Evolutionary conservation across 2,797 vertebrate species (phyloP), one percentile per base, ranked within the genome.

Genomic region (Gymnothorax reevesii): DNA sequence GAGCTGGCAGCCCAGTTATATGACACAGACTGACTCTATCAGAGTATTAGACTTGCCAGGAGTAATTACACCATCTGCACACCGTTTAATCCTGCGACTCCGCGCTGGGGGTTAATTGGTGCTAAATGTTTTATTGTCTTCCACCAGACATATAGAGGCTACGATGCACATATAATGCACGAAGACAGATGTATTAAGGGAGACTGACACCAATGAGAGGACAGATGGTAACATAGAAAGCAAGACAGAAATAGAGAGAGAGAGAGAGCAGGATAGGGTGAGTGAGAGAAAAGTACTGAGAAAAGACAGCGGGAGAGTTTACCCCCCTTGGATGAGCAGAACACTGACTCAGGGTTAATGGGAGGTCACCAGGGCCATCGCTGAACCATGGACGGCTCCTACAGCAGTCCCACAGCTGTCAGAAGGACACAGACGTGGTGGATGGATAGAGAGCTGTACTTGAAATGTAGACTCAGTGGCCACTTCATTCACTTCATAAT

Each of bases 171-270:
- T 66, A 66, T 66, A 25, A 8, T 42, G 33, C 33, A 66, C n/a
- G n/a, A 66, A 66, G 15, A 4, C 1, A 15, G 5, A 66, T 66
- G n/a, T n/a, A 84, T 88, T 86, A 91, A 10, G 80, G 85, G 91
- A 86, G 77, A 86, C 62, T 25, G 5, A 25, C 25, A 27, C 87
- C 80, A 73, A 88, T 1, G 62, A 91, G 89, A 8, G 20, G 82
- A 49, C 59, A 12, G 60, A 69, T 13, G 52, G 86, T 25, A 15
- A 20, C 12, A 52, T 12, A 79, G 15, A 79, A 13, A 83, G 87
- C 22, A 13, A 42, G 15, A 52, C 15, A 62, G 66, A 25, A 62
- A 15, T 13, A 10, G 33, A 73, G 25, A 73, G 71, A 17, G 42
- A 85, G 49, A 84, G 83, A 84, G 27, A 83, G 83, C 22, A 66